phyloP scores from a whole-genome alignment of 1,140 invertebrate species.

The Sminthurides bifidus region DNA sequence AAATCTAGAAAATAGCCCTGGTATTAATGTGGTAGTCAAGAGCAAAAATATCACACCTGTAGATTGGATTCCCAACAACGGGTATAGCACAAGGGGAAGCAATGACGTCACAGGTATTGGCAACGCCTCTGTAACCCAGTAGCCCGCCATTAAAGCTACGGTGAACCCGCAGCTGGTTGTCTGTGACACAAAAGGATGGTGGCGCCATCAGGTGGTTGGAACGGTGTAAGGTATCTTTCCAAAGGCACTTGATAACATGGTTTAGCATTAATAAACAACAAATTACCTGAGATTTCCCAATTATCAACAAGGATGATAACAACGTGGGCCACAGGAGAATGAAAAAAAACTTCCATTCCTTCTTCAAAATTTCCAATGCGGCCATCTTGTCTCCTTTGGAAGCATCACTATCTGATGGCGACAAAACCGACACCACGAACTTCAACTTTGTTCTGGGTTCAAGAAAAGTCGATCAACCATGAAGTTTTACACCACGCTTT shows the following conservation, averaged over 20 bases:
- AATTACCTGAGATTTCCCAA: slow-evolving; percentile 3
- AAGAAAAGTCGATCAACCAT: too few species aligned
- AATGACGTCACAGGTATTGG: slow-evolving; percentile 45
- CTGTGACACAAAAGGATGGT: slow-evolving; percentile 25
- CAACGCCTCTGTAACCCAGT: slow-evolving; percentile 45
- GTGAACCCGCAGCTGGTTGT: slow-evolving; percentile 39
- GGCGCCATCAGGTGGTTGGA: not conserved
- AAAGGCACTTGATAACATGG: too few species aligned
- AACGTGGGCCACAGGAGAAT: slow-evolving; percentile 8
- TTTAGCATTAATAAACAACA: not conserved
- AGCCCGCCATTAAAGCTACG: slow-evolving; percentile 42
- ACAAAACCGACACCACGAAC: too few species aligned
- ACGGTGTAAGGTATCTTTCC: not conserved
- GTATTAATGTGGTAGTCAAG: too few species aligned
- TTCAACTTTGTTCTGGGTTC: too few species aligned
- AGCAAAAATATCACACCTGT: too few species aligned
- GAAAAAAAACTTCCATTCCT: slow-evolving; percentile 19
- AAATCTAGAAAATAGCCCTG: too few species aligned
- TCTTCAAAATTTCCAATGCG: too few species aligned
- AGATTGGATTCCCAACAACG: slow-evolving; percentile 37
- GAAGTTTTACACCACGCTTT: too few species aligned
- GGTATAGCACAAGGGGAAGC: slow-evolving; percentile 42
- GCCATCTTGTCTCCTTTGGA: too few species aligned
- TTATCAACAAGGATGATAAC: slow-evolving; percentile 6
- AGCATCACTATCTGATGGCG: too few species aligned